Percentiles rank a stretch among this genome's conserved stretches.
phyloP scores from a whole-genome alignment of 2,797 vertebrate genomes.

The Dermochelys coriacea region DNA sequence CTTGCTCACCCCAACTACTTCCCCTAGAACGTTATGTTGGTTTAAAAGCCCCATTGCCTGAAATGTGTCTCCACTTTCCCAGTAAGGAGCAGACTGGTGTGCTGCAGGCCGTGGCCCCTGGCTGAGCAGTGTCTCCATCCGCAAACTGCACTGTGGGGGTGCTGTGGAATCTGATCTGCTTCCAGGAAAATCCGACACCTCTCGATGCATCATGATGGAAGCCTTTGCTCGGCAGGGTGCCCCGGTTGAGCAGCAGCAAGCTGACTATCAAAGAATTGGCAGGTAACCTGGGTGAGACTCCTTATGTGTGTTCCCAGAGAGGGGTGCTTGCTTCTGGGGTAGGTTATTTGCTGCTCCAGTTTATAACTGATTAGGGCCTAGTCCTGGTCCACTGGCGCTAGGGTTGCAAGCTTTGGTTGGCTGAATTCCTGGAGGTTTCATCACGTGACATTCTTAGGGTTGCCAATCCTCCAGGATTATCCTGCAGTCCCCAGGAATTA shows the following conservation, averaged over 20 bases:
- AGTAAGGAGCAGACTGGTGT: background rate
- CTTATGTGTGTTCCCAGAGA: background rate
- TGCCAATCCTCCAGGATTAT: too few species aligned
- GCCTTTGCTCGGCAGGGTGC: background rate
- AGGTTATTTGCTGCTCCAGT: background rate
- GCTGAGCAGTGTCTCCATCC: background rate
- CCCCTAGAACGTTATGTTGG: background rate
- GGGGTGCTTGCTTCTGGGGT: background rate
- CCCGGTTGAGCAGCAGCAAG: background rate
- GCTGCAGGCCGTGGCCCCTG: rapidly evolving
- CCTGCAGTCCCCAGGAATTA: too few species aligned
- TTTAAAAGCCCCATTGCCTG: background rate
- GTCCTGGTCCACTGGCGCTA: background rate
- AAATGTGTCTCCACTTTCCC: rapidly evolving
- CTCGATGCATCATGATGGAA: background rate
- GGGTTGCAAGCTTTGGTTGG: too few species aligned
- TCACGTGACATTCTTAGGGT: too few species aligned
- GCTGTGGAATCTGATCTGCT: background rate
- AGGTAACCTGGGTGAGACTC: background rate
- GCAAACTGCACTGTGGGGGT: rapidly evolving
- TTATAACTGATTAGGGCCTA: background rate
- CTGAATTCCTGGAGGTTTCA: too few species aligned
- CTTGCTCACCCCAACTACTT: background rate
- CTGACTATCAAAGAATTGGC: background rate
- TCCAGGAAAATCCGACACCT: background rate